Percentiles rank a stretch among this genome's conserved stretches.
These are phyloP conservation scores for Phaonia tiefii DNA, from an alignment of 2,888 invertebrate species.

Conservation along the genomic window DNA sequence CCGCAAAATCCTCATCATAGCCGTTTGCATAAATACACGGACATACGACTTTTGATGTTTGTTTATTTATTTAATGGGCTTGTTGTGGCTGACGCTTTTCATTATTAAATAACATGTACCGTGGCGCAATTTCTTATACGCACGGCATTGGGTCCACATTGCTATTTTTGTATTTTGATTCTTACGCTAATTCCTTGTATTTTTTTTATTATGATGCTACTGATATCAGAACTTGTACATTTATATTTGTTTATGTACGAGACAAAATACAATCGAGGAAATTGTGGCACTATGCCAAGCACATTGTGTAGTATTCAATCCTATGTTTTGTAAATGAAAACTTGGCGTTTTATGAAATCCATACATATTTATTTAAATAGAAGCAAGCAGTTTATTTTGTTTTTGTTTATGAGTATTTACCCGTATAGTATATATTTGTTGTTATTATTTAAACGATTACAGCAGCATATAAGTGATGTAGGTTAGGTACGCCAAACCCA, in stretches of 20 bases:
- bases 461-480: conserved; percentile 60
- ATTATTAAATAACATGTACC: background rate
- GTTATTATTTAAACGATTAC: conserved; percentile 57
- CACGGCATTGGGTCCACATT: background rate
- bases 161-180: background rate
- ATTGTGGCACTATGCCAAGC: conserved; percentile 55
- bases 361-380: no score
- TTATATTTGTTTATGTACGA: background rate
- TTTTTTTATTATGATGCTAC: background rate
- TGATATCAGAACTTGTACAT: background rate
- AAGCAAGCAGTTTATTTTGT: no score
- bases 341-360: no score
- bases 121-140: background rate
- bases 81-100: background rate
- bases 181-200: background rate
- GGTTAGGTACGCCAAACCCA: conserved; percentile 59
- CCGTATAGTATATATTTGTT: conserved; percentile 16
- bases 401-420: background rate
- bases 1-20: background rate
- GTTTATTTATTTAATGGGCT: conserved; percentile 25
- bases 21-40: background rate
- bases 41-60: background rate
- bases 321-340: background rate
- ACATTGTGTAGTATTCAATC: background rate
- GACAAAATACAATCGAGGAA: conserved; percentile 22